Conservation (phyloP, 92 coral and sea anemone genomes). For the Epizoanthus stellaris region DNA sequence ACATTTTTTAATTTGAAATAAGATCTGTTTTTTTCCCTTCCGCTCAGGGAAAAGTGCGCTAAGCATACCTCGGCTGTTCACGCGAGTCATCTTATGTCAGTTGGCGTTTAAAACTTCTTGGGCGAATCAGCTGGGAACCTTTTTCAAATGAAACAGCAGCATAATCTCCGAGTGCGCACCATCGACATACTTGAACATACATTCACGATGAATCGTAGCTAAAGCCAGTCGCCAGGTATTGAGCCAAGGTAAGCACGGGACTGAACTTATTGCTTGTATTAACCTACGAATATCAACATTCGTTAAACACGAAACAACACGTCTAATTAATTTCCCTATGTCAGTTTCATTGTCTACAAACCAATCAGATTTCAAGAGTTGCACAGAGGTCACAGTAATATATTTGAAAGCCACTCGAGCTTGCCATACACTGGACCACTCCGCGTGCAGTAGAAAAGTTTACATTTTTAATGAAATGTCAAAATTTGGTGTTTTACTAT, state of each 20-base stretch:
- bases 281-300: conserved; percentile 6
- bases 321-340: background rate
- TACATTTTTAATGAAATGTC: too few species aligned
- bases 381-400: too few species aligned
- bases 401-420: too few species aligned
- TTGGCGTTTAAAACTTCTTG: background rate
- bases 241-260: too few species aligned
- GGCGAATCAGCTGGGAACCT: background rate
- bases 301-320: conserved; percentile 27
- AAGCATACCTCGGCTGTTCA: conserved; percentile 6
- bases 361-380: conserved; percentile 12
- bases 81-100: conserved; percentile 10
- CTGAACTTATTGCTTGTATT: background rate
- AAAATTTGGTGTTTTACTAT: too few species aligned
- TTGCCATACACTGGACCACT: too few species aligned
- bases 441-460: too few species aligned
- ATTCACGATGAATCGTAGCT: background rate
- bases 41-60: conserved; percentile 6
- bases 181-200: background rate
- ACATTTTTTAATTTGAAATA: background rate
- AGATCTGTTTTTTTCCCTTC: background rate
- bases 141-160: background rate
- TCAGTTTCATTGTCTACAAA: background rate
- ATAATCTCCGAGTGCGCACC: background rate
- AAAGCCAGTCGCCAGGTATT: background rate